These are phyloP conservation scores for Drosophila neonasuta DNA, from an alignment of 2,888 invertebrate species.

Conservation along the genomic window DNA sequence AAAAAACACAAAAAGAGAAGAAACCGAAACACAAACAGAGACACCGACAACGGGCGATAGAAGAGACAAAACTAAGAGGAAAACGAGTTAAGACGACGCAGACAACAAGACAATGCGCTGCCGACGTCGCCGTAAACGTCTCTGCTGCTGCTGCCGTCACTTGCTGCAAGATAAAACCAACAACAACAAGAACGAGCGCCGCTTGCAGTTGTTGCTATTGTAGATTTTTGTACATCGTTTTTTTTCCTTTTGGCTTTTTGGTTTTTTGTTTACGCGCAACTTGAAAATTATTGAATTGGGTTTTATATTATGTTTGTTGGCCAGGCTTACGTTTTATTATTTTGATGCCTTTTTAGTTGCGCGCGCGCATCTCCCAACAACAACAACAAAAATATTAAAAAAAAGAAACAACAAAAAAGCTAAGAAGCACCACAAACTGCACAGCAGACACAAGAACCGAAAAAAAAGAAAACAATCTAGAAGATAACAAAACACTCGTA, in stretches of 20 bases:
- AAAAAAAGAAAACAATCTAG: conserved; percentile 21
- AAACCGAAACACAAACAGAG: conserved; percentile 17
- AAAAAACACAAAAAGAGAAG: conserved; percentile 11
- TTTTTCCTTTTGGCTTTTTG: conserved; percentile 5
- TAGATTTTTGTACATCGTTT: conserved; percentile 15
- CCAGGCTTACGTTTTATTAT: conserved; percentile 44
- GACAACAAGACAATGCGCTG: conserved; percentile 60
- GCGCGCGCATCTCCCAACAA: conserved; percentile 64
- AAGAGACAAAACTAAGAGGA: conserved; percentile 52
- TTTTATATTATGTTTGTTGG: conserved; percentile 16
- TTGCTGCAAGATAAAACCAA: conserved; percentile 47
- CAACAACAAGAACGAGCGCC: conserved; percentile 40
- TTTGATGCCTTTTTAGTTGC: conserved; percentile 57
- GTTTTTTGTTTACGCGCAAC: conserved; percentile 40
- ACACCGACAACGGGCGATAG: conserved; percentile 38
- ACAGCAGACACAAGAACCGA: conserved; percentile 43
- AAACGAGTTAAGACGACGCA: conserved; percentile 68
- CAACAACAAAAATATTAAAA: conserved; percentile 10
- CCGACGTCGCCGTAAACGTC: conserved; percentile 16
- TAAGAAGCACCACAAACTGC: conserved; percentile 41
- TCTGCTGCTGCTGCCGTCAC: conserved; percentile 34
- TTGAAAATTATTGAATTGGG: conserved; percentile 13
- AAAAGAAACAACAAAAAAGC: conserved; percentile 22
- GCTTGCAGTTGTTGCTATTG: conserved; percentile 31
- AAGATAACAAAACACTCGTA: conserved; percentile 21